Evolutionary conservation across 2,113 vertebrate species (phyloP).

Genomic region (Brachirus orientalis): DNA sequence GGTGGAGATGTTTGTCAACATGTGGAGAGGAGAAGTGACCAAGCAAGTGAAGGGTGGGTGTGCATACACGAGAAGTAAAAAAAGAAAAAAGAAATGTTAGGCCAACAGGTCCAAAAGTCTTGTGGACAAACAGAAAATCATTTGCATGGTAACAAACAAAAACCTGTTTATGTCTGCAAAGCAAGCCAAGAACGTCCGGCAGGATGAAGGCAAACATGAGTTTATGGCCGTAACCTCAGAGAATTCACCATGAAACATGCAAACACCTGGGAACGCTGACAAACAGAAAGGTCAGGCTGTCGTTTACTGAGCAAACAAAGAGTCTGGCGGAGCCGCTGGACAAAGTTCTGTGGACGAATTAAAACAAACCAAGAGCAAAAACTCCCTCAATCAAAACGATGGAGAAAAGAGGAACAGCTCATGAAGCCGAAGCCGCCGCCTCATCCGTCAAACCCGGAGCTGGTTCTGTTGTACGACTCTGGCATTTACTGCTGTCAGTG

Average conservation of each 20-base stretch:
- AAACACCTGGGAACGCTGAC: background rate
- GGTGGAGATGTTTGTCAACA: too few relatives aligned
- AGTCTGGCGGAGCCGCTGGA: too few relatives aligned
- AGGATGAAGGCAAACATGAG: background rate
- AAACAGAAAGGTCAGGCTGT: background rate
- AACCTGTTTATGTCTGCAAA: background rate
- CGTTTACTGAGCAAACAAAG: background rate
- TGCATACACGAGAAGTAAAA: too few relatives aligned
- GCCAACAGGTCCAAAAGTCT: too few relatives aligned
- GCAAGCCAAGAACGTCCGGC: background rate
- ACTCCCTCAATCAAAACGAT: background rate
- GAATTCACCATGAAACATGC: background rate
- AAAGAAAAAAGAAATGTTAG: too few relatives aligned
- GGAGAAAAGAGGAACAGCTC: too few relatives aligned
- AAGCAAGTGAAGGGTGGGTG: too few relatives aligned
- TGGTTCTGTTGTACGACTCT: background rate
- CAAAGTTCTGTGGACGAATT: background rate
- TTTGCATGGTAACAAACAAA: background rate
- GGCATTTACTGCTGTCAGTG: background rate
- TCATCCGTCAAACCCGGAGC: background rate
- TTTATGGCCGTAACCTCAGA: background rate
- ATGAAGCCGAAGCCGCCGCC: background rate
- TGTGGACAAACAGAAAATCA: background rate
- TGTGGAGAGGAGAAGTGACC: too few relatives aligned
- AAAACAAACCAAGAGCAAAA: background rate